phyloP scores from a whole-genome alignment of 2,888 invertebrate species.

The Tortrix viridana region DNA sequence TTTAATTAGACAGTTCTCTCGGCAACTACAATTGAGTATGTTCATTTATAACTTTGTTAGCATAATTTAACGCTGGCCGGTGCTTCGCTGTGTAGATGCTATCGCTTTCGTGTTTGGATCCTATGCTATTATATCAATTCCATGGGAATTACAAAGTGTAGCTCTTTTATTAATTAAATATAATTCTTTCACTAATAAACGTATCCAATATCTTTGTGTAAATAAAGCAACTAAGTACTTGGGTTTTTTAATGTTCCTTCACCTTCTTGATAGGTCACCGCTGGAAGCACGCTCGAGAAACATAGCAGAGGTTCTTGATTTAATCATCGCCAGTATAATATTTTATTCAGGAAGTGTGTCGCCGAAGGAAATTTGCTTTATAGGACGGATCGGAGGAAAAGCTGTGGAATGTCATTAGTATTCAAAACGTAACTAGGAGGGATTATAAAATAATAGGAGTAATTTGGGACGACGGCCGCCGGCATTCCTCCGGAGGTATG shows the following conservation, averaged over 20 bases:
- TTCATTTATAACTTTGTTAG: constrained; percentile 70
- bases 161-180: no score
- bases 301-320: constrained; percentile 34
- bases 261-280: background rate
- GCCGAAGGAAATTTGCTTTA: constrained; percentile 68
- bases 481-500: constrained; percentile 80
- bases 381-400: constrained; percentile 70
- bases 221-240: no score
- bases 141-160: no score
- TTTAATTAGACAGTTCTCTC: constrained; percentile 71
- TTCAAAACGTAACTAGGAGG: constrained; percentile 82
- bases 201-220: no score
- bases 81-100: constrained; percentile 53
- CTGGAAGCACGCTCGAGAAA: background rate
- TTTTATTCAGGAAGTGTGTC: constrained; percentile 57
- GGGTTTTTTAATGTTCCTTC: background rate
- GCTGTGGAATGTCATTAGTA: constrained; percentile 82
- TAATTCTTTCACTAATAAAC: no score
- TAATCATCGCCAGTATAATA: constrained; percentile 47
- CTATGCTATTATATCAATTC: no score
- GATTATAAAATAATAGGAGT: constrained; percentile 84
- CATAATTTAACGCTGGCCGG: constrained; percentile 64
- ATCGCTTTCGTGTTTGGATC: constrained; percentile 41
- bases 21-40: constrained; percentile 59
- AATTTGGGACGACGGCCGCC: constrained; percentile 70